A percentile compares a stretch with the other conserved stretches of the same genome.
phyloP scores from a whole-genome alignment of 1,140 invertebrate species.

The Bacillus rossius region DNA sequence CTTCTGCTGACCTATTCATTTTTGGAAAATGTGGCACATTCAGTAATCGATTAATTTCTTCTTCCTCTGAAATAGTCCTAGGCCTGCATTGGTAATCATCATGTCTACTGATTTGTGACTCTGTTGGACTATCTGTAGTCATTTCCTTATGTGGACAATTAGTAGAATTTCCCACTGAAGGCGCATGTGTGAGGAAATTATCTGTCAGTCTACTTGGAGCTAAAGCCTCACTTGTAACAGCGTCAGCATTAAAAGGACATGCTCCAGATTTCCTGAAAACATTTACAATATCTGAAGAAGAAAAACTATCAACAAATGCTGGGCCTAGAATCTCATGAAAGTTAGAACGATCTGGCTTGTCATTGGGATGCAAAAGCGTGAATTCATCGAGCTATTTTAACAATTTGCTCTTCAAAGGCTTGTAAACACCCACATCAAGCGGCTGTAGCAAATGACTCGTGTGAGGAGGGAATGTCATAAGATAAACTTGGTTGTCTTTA shows the following conservation, averaged over 20 bases:
- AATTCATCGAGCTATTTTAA: not conserved
- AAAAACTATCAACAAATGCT: not conserved
- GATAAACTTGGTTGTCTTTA: slow-evolving; percentile 33
- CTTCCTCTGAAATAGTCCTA: no score
- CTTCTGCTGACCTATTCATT: no score
- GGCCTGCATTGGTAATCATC: no score
- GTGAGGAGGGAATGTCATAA: slow-evolving; percentile 36
- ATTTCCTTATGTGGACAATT: no score
- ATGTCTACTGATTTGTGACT: no score
- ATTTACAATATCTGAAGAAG: not conserved
- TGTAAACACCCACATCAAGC: slow-evolving; percentile 39
- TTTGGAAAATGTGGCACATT: no score
- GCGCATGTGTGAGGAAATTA: no score
- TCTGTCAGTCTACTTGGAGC: slow-evolving; percentile 1
- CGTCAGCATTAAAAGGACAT: not conserved
- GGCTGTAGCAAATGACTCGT: slow-evolving; percentile 36
- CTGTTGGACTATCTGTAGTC: no score
- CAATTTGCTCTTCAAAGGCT: slow-evolving; percentile 35
- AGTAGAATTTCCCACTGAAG: no score
- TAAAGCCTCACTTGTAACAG: not conserved
- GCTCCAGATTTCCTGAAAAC: not conserved
- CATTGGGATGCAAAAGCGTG: not conserved
- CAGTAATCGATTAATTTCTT: no score
- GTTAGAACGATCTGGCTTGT: not conserved
- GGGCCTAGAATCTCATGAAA: not conserved